phyloP scores from a whole-genome alignment of 2,797 vertebrate genomes.

The Clarias pachynema region DNA sequence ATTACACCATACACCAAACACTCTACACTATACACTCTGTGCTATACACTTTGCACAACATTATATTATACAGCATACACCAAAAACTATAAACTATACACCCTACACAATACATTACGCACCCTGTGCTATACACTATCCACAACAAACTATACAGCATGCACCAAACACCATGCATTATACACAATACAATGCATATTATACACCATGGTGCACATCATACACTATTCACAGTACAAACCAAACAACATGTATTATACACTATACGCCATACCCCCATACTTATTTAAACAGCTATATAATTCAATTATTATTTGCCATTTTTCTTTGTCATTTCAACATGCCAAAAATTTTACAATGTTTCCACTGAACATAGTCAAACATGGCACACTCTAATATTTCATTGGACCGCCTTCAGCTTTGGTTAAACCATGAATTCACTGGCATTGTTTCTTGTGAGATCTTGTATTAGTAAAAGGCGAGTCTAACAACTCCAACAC shows the following conservation, averaged over 20 bases:
- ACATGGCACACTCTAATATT: too few relatives aligned
- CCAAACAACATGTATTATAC: not conserved
- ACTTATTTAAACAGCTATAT: too few relatives aligned
- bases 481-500: too few relatives aligned
- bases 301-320: too few relatives aligned
- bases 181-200: not conserved
- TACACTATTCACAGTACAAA: not conserved
- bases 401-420: too few relatives aligned
- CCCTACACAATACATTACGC: not conserved
- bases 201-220: not conserved
- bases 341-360: too few relatives aligned
- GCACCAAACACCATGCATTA: not conserved
- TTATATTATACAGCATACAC: not conserved
- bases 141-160: not conserved
- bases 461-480: too few relatives aligned
- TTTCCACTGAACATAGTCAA: too few relatives aligned
- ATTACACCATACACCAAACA: not conserved
- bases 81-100: not conserved
- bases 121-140: not conserved
- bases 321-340: too few relatives aligned
- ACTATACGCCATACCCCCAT: not conserved
- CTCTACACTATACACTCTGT: not conserved
- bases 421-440: too few relatives aligned
- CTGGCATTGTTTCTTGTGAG: too few relatives aligned
- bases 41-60: not conserved